phyloP scores from a whole-genome alignment of 1,140 invertebrate species.

The Pogonus chalceus region DNA sequence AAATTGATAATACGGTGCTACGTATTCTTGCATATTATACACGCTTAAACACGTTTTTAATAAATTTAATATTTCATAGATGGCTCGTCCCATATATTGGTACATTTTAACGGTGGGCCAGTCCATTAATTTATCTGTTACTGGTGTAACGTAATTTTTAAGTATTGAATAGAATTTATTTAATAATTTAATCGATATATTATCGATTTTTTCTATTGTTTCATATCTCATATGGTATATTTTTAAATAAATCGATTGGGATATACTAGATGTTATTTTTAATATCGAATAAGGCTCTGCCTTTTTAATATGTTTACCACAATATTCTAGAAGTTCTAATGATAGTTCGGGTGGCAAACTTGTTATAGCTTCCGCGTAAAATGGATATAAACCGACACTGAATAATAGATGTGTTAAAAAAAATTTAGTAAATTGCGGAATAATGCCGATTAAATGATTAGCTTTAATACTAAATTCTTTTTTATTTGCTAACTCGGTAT shows the following conservation, averaged over 20 bases:
- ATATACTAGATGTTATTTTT: not conserved
- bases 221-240: not conserved
- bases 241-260: not conserved
- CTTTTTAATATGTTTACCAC: not conserved
- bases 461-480: not conserved
- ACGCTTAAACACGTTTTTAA: not conserved
- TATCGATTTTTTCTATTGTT: not conserved
- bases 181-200: not conserved
- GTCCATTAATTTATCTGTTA: not conserved
- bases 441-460: not conserved
- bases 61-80: not conserved
- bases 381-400: not conserved
- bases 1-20: not conserved
- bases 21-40: not conserved
- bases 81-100: not conserved
- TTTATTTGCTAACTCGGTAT: not conserved
- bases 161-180: not conserved
- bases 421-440: not conserved
- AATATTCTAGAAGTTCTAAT: not conserved
- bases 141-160: not conserved
- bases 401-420: not conserved
- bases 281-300: not conserved
- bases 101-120: conserved; percentile 3
- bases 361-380: not conserved
- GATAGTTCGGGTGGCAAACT: not conserved